Percentiles rank a stretch among this genome's conserved stretches.
Evolutionary conservation across 37 sponge, comb jelly and placozoan genomes (phyloP).

Genomic region (Petrosia ficiformis): DNA sequence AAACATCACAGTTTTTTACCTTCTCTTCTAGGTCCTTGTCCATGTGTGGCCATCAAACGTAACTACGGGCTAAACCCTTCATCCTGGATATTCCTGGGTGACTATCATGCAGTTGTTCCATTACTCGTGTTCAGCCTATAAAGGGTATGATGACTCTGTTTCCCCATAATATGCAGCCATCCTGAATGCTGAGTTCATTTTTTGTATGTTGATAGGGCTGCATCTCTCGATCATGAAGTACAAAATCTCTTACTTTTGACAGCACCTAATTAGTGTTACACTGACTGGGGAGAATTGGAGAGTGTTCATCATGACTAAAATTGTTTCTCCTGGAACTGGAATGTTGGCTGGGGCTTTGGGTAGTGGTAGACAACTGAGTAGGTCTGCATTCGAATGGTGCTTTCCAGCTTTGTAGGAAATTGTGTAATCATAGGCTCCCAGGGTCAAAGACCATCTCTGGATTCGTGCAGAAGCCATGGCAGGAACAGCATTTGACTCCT

Average conservation of each 20-base stretch:
- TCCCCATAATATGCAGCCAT: conserved; percentile 47
- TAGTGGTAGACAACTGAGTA: conserved; percentile 26
- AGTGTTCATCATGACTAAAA: conserved; percentile 9
- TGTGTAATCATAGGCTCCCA: conserved; percentile 8
- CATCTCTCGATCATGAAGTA: not conserved
- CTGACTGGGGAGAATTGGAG: not conserved
- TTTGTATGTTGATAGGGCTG: not conserved
- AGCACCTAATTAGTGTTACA: not conserved
- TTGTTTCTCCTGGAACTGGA: conserved; percentile 19
- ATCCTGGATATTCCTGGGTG: too few relatives aligned
- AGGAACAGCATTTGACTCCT: not conserved
- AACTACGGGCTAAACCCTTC: too few relatives aligned
- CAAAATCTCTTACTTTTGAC: not conserved
- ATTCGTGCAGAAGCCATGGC: conserved; percentile 15
- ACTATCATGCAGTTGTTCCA: too few relatives aligned
- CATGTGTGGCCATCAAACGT: too few relatives aligned
- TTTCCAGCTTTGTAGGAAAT: conserved; percentile 6
- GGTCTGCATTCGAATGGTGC: conserved; percentile 16
- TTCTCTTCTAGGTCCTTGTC: too few relatives aligned
- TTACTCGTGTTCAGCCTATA: too few relatives aligned
- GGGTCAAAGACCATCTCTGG: conserved; percentile 18
- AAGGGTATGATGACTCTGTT: conserved; percentile 37
- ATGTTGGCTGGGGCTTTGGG: not conserved
- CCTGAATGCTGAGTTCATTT: conserved; percentile 30
- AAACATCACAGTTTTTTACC: too few relatives aligned